Evolutionary conservation across 2,113 vertebrate genomes (phyloP).

Genomic region (Dipodomys spectabilis): DNA sequence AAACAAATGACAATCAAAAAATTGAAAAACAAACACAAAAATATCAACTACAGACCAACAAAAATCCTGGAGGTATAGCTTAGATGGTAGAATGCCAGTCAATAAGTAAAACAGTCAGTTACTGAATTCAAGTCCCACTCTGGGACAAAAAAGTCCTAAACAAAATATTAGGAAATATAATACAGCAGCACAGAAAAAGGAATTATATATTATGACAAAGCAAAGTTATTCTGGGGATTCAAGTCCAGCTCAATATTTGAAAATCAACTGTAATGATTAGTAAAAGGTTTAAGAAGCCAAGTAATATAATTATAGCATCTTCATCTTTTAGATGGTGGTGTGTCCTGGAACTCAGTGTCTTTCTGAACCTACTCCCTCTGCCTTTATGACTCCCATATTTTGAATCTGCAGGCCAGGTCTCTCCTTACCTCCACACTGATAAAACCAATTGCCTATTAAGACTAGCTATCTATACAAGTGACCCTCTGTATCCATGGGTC

Average conservation of each 20-base stretch:
- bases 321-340: not conserved
- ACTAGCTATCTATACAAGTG: not conserved
- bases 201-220: slow-evolving; percentile 3
- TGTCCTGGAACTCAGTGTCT: not conserved
- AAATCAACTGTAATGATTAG: not conserved
- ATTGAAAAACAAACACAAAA: too few species aligned
- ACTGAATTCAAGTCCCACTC: too few species aligned
- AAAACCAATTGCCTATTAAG: not conserved
- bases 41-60: too few species aligned
- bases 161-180: not conserved
- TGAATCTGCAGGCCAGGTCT: not conserved
- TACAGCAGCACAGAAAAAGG: not conserved
- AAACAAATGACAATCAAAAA: too few species aligned
- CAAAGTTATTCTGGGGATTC: not conserved
- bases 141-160: slow-evolving; percentile 1
- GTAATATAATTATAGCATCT: not conserved
- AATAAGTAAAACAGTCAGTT: too few species aligned
- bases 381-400: not conserved
- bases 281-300: slow-evolving; percentile 38
- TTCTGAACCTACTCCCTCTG: not conserved
- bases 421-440: slow-evolving; percentile 17
- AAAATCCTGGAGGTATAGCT: too few species aligned
- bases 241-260: slow-evolving; percentile 17
- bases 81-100: too few species aligned
- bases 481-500: not conserved